Base-by-base conservation (phyloP, 2,113 vertebrate species). In the Festucalex cinctus region DNA sequence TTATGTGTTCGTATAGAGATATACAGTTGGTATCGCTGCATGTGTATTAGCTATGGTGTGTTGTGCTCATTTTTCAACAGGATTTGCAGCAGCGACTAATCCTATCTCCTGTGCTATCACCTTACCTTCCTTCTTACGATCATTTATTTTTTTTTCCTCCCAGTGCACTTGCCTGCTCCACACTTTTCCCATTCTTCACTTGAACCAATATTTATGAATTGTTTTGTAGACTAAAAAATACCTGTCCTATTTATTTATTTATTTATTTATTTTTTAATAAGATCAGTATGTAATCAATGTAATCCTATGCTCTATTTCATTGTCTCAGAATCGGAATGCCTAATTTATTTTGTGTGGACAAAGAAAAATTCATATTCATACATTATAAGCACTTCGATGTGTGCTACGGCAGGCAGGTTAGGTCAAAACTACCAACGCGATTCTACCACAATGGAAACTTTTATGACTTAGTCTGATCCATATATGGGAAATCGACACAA, bases 81-180 rank as follows among this genome's bases (percentile, higher is more conserved):
- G 76, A 81, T 83, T 72, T 85, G 66, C 79, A 70, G 77, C 62
- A 69, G 61, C 77, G 37, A 71, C 71, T 88, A 88, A 88, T 86
- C 87, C 85, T 79, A 71, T 87, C 85, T 81, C 74, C 74, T 68
- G 56, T 74, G 77, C 73, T 79, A 82, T 87, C 75, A 46, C 69
- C 70, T 82, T 80, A 76, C 76, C 76, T 85, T 75, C 78, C 57
- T 49, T 75, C 71, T 79, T 70, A 83, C 63, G 71, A 80, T 79
- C 74, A n/a, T n/a, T n/a, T n/a, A 73, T 78, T 79, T 85, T 83
- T 86, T 86, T 83, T 78, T 79, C 74, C 77, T 48, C 68, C 63
- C 53, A n/a, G 44, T 35, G 51, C 58, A 57, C 49, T 56, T 26
- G 28, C 17, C 20, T 16, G 54, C 35, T 61, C 13, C 26, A 10